Evolutionary conservation across 2,888 invertebrate genomes (phyloP), one percentile per base, ranked within the genome.

Genomic region (Pardosa pseudoannulata): DNA sequence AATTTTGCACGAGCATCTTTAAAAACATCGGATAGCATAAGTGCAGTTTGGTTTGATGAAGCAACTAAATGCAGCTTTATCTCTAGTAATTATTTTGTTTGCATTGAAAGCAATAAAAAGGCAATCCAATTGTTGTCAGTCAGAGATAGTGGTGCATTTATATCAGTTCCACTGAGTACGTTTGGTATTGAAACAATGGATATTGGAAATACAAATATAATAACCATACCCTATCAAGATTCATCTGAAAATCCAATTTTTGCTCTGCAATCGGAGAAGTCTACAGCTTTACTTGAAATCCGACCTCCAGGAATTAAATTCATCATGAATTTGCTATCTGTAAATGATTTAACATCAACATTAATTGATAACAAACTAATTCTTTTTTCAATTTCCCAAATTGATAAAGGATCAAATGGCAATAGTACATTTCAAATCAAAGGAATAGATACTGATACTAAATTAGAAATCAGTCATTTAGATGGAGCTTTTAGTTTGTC

Each of bases 231-330:
- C 41, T 87, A 89, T 56, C 87, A 88, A 50, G 74, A 64, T 56
- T 78, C 76, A 19, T 68, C 31, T 19, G 85, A 85, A 41, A 88
- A 88, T 36, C 89, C 88, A 23, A 27, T 88, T 41, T 88, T 89
- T 79, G 88, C 85, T 23, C 31, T 89, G 13, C 64, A 88, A 36
- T 70, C 88, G 23, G 88, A 88, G 27, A 79, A 88, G 56, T 76
- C 76, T 67, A 74, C 71, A 23, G 31, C 86, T 11, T 67, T 89
- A 13, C 62, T 89, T 11, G 73, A 80, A 50, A 85, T 89, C 31
- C 64, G 85, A 27, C 71, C 80, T 13, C 72, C 83, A 64, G 73
- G 74, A 36, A 79, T 89, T n/a, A 88, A 89, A 71, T 36, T 88
- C n/a, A 50, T 87, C 0, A 89, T 89, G 85, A 56, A 86, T 27